Conservation (phyloP, 2,888 invertebrate species). For the Palloptera scutellata region DNA sequence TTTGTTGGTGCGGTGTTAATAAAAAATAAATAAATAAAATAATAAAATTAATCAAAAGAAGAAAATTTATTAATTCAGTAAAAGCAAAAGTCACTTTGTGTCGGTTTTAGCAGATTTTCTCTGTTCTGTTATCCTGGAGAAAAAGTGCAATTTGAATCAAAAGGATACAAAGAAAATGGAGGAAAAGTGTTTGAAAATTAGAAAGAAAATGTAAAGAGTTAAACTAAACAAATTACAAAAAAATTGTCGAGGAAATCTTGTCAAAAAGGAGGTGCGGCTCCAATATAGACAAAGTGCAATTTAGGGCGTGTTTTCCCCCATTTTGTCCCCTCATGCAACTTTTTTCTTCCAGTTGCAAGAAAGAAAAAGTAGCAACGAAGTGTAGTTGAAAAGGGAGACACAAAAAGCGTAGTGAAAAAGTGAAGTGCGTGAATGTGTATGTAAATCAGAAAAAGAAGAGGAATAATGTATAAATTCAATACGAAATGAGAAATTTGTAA, state of each 20-base stretch:
- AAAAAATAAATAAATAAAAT: too few species aligned
- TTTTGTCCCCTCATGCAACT: slow-evolving; percentile 36
- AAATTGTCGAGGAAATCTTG: slow-evolving; percentile 8
- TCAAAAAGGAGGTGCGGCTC: slow-evolving; percentile 26
- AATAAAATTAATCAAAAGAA: too few species aligned
- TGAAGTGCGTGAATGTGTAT: slow-evolving; percentile 18
- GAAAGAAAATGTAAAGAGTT: background rate
- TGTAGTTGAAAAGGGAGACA: slow-evolving; percentile 46
- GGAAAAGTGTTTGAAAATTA: too few species aligned
- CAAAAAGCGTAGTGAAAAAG: slow-evolving; percentile 39
- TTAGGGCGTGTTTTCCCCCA: slow-evolving; percentile 54
- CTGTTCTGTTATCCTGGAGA: too few species aligned
- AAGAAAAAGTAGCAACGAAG: slow-evolving; percentile 39
- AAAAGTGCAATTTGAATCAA: background rate
- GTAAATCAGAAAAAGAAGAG: slow-evolving; percentile 2
- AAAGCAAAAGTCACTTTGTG: too few species aligned
- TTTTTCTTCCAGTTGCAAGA: background rate
- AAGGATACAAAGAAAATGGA: background rate
- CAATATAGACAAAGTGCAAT: slow-evolving; percentile 53
- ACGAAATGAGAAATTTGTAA: background rate
- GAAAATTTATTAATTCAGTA: too few species aligned
- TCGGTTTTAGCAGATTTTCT: too few species aligned
- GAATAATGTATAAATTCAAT: slow-evolving; percentile 17
- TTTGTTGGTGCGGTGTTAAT: slow-evolving; percentile 1
- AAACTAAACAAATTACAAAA: background rate